A percentile compares a stretch with the other conserved stretches of the same genome.
Evolutionary conservation across 30 jellyfish, hydroid and myxozoan genomes (phyloP).

Genomic region (Catostylus mosaicus): DNA sequence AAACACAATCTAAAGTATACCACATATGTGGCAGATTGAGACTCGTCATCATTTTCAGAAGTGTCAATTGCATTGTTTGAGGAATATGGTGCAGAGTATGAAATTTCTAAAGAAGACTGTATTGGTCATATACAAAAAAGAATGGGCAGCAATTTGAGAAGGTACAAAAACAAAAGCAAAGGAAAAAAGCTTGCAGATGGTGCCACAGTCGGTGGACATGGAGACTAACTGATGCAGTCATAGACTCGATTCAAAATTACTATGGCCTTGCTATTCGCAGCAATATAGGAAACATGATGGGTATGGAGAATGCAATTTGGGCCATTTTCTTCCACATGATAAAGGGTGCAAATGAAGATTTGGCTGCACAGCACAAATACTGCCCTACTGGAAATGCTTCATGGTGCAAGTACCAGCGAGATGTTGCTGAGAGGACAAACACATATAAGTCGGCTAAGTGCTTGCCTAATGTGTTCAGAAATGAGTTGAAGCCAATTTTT

Average conservation of each 20-base stretch:
- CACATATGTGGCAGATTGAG: constrained; percentile 57
- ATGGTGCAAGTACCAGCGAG: constrained; percentile 17
- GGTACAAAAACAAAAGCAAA: constrained; percentile 13
- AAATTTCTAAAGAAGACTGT: constrained; percentile 48
- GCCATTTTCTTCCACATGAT: constrained; percentile 14
- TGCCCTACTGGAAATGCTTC: constrained; percentile 15
- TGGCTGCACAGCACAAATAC: constrained; percentile 13
- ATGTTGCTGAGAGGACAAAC: background rate
- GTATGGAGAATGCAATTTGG: too few species aligned
- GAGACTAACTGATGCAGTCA: too few species aligned
- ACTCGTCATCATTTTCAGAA: constrained; percentile 29
- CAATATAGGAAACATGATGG: too few species aligned
- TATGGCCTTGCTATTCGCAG: too few species aligned
- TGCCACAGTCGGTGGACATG: too few species aligned
- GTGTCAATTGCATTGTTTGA: constrained; percentile 24
- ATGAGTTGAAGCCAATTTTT: constrained; percentile 12
- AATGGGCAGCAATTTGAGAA: constrained; percentile 48
- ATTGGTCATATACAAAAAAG: constrained; percentile 57
- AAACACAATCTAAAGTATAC: constrained; percentile 37
- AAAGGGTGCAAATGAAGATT: background rate
- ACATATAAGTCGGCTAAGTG: constrained; percentile 12
- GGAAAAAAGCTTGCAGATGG: constrained; percentile 50
- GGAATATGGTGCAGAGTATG: constrained; percentile 38
- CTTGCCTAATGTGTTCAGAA: constrained; percentile 12
- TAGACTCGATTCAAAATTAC: too few species aligned